These are phyloP conservation scores for Phoxinus dragarum DNA, from an alignment of 2,797 vertebrate species.

Conservation along the genomic window DNA sequence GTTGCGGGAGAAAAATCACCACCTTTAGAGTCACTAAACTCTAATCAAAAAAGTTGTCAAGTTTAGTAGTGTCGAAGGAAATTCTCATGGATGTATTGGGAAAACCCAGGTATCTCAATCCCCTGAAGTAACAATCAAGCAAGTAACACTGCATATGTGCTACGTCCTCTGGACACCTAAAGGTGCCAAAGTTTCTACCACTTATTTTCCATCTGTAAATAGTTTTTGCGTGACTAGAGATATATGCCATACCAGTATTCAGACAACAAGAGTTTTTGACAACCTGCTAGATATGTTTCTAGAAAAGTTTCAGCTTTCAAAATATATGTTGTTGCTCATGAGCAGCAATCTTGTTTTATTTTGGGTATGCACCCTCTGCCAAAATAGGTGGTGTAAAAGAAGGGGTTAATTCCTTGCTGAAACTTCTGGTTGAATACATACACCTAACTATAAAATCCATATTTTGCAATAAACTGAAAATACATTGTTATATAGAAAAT, in stretches of 20 bases:
- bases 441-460: neutral
- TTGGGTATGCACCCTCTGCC: neutral
- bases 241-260: neutral
- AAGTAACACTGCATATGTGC: neutral
- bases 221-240: neutral
- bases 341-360: neutral
- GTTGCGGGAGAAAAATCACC: neutral
- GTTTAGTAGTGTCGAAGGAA: neutral
- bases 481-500: neutral
- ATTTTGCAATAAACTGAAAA: neutral
- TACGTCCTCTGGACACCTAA: neutral
- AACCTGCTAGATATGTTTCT: neutral
- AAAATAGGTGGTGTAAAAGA: no score
- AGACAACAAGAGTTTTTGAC: neutral
- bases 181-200: neutral
- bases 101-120: neutral
- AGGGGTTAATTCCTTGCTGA: neutral
- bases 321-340: neutral
- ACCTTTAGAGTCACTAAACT: neutral
- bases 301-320: neutral
- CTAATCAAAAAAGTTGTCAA: neutral
- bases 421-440: neutral
- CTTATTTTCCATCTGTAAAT: neutral
- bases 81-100: neutral
- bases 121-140: neutral